A percentile compares a stretch with the other conserved stretches of the same genome.
Conservation (phyloP, 1,140 invertebrate genomes). For the Himalopsyche phryganea region DNA sequence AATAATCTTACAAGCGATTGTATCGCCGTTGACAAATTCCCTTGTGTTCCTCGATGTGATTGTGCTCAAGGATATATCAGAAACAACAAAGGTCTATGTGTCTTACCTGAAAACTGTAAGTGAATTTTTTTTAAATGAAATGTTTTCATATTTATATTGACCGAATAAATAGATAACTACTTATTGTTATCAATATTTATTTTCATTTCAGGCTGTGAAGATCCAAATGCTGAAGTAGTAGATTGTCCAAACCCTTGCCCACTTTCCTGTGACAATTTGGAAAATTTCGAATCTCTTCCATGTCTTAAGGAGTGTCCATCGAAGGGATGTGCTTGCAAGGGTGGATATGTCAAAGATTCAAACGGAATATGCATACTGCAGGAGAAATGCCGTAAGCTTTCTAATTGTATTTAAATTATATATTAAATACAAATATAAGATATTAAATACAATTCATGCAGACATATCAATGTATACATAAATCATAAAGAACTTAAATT, state of each 20-base stretch:
- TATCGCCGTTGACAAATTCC: too few species aligned
- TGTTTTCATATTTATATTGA: too few species aligned
- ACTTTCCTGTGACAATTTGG: too few species aligned
- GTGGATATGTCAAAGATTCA: constrained; percentile 14
- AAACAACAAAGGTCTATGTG: constrained; percentile 2
- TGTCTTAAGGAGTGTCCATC: neutral
- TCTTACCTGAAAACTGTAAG: neutral
- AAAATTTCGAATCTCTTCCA: too few species aligned
- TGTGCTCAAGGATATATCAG: neutral
- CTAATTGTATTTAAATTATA: too few species aligned
- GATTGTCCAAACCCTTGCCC: constrained; percentile 25
- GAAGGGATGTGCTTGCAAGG: constrained; percentile 21
- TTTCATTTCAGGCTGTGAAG: constrained; percentile 6
- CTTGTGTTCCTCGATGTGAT: neutral
- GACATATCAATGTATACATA: constrained; percentile 9
- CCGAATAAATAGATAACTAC: too few species aligned
- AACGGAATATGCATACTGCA: constrained; percentile 20
- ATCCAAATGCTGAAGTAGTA: constrained; percentile 23
- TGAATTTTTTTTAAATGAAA: too few species aligned
- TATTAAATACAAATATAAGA: too few species aligned
- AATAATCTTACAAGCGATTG: too few species aligned
- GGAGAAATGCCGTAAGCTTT: constrained; percentile 17
- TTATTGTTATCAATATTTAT: too few species aligned
- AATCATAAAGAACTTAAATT: too few species aligned
- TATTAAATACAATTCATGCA: too few species aligned